Conservation (phyloP, 2,888 invertebrate species). For the Fabriciana adippe region DNA sequence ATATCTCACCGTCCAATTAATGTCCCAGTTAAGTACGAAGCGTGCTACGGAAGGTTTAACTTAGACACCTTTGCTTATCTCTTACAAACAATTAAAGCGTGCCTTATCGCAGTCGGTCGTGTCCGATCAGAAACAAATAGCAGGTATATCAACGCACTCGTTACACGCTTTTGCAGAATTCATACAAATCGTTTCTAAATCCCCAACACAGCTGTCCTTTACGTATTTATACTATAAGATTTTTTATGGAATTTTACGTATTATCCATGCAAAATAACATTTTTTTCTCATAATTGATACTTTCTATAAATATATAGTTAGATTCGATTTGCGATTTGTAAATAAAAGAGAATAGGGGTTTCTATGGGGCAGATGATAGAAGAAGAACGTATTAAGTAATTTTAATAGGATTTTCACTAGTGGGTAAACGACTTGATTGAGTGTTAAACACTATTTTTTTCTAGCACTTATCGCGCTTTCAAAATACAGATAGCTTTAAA, state of each 20-base stretch:
- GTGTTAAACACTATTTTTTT: too few relatives aligned
- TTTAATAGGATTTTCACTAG: too few relatives aligned
- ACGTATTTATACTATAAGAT: conserved; percentile 26
- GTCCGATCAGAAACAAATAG: conserved; percentile 47
- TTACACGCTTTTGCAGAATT: conserved; percentile 51
- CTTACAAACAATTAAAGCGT: conserved; percentile 38
- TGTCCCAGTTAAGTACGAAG: not conserved
- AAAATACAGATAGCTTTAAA: too few relatives aligned
- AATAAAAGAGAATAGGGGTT: too few relatives aligned
- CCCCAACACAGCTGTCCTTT: conserved; percentile 56
- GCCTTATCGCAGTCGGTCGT: conserved; percentile 56
- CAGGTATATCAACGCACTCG: conserved; percentile 46
- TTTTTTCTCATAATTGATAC: too few relatives aligned
- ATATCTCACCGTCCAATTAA: conserved; percentile 22
- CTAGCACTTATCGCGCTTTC: too few relatives aligned
- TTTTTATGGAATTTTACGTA: not conserved
- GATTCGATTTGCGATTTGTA: too few relatives aligned
- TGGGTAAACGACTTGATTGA: too few relatives aligned
- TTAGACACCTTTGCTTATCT: conserved; percentile 20
- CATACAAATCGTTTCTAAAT: conserved; percentile 61
- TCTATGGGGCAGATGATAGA: too few relatives aligned
- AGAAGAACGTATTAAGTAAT: too few relatives aligned
- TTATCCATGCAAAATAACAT: too few relatives aligned
- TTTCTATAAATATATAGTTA: too few relatives aligned
- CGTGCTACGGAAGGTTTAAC: conserved; percentile 16